A percentile compares a stretch with the other conserved stretches of the same genome.
phyloP scores from a whole-genome alignment of 2,888 invertebrate species.

The Luffia ferchaultella region DNA sequence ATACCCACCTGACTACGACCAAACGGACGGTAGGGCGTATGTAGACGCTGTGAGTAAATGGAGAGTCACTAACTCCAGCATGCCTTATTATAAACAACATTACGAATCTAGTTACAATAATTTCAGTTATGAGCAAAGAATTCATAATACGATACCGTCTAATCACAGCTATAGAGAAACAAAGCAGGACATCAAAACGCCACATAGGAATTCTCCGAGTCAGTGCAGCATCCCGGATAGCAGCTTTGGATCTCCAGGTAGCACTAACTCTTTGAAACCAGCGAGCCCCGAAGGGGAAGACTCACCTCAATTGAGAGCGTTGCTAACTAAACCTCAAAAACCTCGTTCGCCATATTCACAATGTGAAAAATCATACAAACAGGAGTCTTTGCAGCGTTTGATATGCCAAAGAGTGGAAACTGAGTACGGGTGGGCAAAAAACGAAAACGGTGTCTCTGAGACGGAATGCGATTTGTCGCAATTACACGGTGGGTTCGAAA shows the following conservation, averaged over 20 bases:
- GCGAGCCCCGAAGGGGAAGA: slow-evolving; percentile 39
- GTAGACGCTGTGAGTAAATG: slow-evolving; percentile 42
- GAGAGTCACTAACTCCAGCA: slow-evolving; percentile 36
- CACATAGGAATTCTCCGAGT: slow-evolving; percentile 35
- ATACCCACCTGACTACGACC: slow-evolving; percentile 29
- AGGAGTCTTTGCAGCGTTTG: slow-evolving; percentile 34
- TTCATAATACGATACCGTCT: background rate
- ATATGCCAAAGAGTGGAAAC: slow-evolving; percentile 32
- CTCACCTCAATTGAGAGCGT: slow-evolving; percentile 66
- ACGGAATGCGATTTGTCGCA: slow-evolving; percentile 50
- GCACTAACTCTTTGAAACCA: slow-evolving; percentile 32
- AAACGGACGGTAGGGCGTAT: slow-evolving; percentile 25
- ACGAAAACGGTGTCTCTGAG: slow-evolving; percentile 24
- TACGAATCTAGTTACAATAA: slow-evolving; percentile 19
- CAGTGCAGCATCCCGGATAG: slow-evolving; percentile 41
- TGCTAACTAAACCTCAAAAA: slow-evolving; percentile 48
- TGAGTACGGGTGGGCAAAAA: slow-evolving; percentile 37
- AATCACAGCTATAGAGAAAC: background rate
- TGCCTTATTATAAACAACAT: slow-evolving; percentile 31
- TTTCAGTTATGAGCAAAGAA: slow-evolving; percentile 32
- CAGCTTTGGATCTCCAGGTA: slow-evolving; percentile 47
- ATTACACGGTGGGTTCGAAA: slow-evolving; percentile 52
- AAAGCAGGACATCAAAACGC: background rate
- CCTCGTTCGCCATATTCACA: slow-evolving; percentile 31
- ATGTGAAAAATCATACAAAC: slow-evolving; percentile 31